Percentiles rank a stretch among this genome's conserved stretches.
phyloP scores from a whole-genome alignment of 2,888 invertebrate species.

The Sarcophaga subvicina region DNA sequence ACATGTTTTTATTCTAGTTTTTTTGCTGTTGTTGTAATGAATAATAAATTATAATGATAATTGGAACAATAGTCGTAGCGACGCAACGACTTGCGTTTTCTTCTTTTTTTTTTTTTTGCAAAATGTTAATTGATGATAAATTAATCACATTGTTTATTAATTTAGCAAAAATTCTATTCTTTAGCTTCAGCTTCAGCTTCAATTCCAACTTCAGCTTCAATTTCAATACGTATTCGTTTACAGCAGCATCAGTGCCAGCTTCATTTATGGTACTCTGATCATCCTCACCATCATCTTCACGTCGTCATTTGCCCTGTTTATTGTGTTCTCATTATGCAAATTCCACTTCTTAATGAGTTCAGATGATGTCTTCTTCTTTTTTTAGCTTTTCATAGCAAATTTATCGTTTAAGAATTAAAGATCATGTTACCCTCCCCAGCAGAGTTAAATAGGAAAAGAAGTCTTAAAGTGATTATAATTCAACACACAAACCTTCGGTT shows the following conservation, averaged over 20 bases:
- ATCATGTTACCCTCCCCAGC: slow-evolving; percentile 57
- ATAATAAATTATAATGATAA: slow-evolving; percentile 35
- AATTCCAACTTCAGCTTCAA: slow-evolving; percentile 41
- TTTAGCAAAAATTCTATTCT: slow-evolving; percentile 73
- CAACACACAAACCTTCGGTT: background rate
- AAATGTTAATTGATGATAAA: slow-evolving; percentile 81
- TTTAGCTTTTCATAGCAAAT: slow-evolving; percentile 3
- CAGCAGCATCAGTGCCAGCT: background rate
- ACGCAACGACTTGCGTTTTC: slow-evolving; percentile 67
- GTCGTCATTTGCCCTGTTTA: slow-evolving; percentile 52
- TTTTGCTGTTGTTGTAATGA: slow-evolving; percentile 2
- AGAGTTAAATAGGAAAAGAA: slow-evolving; percentile 46
- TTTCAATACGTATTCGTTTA: background rate
- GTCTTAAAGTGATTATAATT: slow-evolving; percentile 64
- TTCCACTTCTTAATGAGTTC: slow-evolving; percentile 54
- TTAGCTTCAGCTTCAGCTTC: slow-evolving; percentile 14
- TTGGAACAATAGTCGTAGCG: slow-evolving; percentile 54
- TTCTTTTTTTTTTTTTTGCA: slow-evolving; percentile 57
- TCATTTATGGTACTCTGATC: background rate
- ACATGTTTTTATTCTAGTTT: no score
- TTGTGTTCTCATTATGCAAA: slow-evolving; percentile 75
- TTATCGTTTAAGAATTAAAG: slow-evolving; percentile 53
- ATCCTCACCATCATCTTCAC: slow-evolving; percentile 22
- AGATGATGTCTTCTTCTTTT: slow-evolving; percentile 5
- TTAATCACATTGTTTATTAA: slow-evolving; percentile 82